These are phyloP conservation scores for Meteorus cinctellus DNA, from an alignment of 2,888 invertebrate genomes.

Conservation along the genomic window DNA sequence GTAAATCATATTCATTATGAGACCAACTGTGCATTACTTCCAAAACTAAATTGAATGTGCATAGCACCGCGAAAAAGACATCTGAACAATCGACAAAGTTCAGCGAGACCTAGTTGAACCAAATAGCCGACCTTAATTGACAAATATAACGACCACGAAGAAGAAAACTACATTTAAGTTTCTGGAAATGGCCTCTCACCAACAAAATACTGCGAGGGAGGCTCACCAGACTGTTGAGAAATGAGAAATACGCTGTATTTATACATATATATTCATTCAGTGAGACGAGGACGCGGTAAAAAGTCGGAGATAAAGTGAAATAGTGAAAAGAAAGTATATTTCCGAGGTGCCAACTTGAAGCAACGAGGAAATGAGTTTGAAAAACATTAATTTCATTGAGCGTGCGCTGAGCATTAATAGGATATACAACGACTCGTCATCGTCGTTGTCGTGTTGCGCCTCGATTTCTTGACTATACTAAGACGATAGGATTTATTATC, in stretches of 20 bases:
- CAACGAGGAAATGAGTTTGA: conserved; percentile 37
- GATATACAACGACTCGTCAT: conserved; percentile 28
- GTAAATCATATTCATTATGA: too few species aligned
- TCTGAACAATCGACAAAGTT: conserved; percentile 54
- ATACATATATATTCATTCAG: conserved; percentile 17
- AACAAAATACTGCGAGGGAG: conserved; percentile 22
- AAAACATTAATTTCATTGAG: conserved; percentile 32
- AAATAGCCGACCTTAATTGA: conserved; percentile 58
- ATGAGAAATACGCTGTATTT: not conserved
- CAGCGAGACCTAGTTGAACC: conserved; percentile 57
- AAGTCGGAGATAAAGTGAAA: conserved; percentile 7
- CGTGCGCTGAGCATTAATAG: conserved; percentile 35
- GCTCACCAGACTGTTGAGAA: not conserved
- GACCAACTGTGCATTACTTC: not conserved
- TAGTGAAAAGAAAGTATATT: conserved; percentile 21
- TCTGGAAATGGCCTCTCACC: conserved; percentile 48
- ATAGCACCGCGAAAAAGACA: not conserved
- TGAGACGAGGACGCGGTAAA: not conserved
- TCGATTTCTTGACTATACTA: not conserved
- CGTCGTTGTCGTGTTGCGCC: conserved; percentile 16
- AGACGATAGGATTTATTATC: conserved; percentile 21
- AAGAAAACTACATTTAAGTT: conserved; percentile 57
- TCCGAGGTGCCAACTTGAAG: conserved; percentile 9
- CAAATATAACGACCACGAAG: conserved; percentile 47
- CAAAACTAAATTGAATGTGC: conserved; percentile 28